phyloP scores from a whole-genome alignment of 2,113 vertebrate genomes.

The Tragelaphus scriptus region DNA sequence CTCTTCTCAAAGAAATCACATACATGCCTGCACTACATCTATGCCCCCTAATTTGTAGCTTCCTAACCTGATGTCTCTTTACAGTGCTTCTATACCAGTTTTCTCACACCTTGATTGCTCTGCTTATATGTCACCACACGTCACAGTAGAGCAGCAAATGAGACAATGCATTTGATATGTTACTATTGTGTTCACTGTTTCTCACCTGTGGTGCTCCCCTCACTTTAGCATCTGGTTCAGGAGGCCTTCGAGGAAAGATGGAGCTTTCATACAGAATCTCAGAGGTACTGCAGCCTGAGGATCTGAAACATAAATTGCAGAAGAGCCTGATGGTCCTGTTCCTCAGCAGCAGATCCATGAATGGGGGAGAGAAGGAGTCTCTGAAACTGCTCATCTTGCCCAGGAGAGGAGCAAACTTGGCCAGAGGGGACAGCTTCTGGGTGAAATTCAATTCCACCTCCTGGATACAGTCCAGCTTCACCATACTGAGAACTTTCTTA shows the following conservation, averaged over 20 bases:
- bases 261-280: background rate
- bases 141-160: background rate
- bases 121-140: accelerated
- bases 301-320: background rate
- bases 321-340: background rate
- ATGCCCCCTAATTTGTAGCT: background rate
- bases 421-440: background rate
- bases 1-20: background rate
- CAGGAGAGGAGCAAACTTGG: background rate
- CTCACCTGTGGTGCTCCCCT: accelerated
- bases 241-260: accelerated
- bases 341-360: background rate
- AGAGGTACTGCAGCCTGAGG: background rate
- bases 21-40: background rate
- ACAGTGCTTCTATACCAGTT: background rate
- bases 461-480: background rate
- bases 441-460: background rate
- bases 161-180: background rate
- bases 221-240: background rate
- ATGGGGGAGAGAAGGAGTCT: background rate
- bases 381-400: background rate
- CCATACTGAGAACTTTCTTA: background rate
- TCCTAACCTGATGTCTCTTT: background rate
- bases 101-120: background rate
- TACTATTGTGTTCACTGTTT: background rate